Base-by-base conservation (phyloP, 2,888 invertebrate genomes). In the Andrena bicolor region DNA sequence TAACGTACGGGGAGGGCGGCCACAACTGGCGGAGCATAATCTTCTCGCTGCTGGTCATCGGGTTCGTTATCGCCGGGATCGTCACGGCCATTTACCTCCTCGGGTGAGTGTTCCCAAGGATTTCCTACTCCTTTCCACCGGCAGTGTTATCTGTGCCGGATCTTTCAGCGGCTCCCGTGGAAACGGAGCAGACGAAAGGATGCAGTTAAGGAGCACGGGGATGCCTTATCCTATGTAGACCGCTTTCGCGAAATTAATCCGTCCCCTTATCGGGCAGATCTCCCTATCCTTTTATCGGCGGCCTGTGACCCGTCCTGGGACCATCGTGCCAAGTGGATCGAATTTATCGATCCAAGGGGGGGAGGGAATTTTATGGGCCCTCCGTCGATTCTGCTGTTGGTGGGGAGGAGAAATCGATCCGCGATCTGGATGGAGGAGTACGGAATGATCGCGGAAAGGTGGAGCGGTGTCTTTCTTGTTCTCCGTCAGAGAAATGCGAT, bases 11-110 rank as follows among this genome's bases (percentile, higher is more conserved):
- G 89, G 95, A 95, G 83, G 97, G 97, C 94, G 97, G 97, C 86
- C 97, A 97, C 95, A 98, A 98, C 94, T 98, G 98, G 98, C 96
- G 97, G 94, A 97, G 97, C 94, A 97, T 98, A 93, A 95, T 98
- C 94, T 97, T 98, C 94, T 97, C 97, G 86, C 95, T 98, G 94
- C 95, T 97, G 95, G 98, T 98, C 94, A 98, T 98, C 94, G 96
- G 97, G 94, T 96, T 96, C 94, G 97, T 98, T 92, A 97, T 98
- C 94, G 96, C 97, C 90, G 98, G 98, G 87, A 98, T 98, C 93
- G 97, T 97, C 90, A 97, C 97, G 90, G 98, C 98, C 92, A 98
- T 98, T 94, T 97, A 97, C 95, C 96, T 97, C 93, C 96, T 98
- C 94, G 98, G 98, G 96, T 96, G 90, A 95, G 96, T 90, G 35